phyloP scores from a whole-genome alignment of 2,888 invertebrate species.

The Eupelmus urozonus region DNA sequence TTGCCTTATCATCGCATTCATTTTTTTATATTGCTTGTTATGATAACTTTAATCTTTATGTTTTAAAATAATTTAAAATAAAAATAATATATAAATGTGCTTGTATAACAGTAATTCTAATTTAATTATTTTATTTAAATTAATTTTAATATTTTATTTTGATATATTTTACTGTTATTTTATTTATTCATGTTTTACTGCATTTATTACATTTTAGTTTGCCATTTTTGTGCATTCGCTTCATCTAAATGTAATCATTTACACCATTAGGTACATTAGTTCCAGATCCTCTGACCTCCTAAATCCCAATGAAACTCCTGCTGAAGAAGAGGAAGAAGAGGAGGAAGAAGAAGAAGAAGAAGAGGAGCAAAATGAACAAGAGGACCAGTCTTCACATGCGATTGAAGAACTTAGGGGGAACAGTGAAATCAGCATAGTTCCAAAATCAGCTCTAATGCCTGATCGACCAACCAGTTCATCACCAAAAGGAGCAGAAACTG shows the following conservation, averaged over 20 bases:
- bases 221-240: conserved; percentile 35
- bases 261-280: conserved; percentile 60
- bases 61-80: no score
- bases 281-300: conserved; percentile 60
- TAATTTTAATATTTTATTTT: not conserved
- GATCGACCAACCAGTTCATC: conserved; percentile 36
- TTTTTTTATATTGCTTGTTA: no score
- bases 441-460: conserved; percentile 59
- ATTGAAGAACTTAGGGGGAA: conserved; percentile 52
- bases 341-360: conserved; percentile 39
- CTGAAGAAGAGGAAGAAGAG: conserved; percentile 27
- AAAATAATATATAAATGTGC: no score
- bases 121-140: conserved; percentile 9
- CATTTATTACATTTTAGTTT: conserved; percentile 35
- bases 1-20: no score
- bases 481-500: conserved; percentile 48
- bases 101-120: not conserved
- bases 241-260: conserved; percentile 55
- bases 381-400: conserved; percentile 17
- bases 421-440: conserved; percentile 59
- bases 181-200: conserved; percentile 38
- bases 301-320: conserved; percentile 38
- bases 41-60: no score
- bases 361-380: conserved; percentile 35
- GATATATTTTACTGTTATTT: conserved; percentile 13